Base-by-base conservation (phyloP, 2,797 vertebrate genomes). In the Myotis findleyi region DNA sequence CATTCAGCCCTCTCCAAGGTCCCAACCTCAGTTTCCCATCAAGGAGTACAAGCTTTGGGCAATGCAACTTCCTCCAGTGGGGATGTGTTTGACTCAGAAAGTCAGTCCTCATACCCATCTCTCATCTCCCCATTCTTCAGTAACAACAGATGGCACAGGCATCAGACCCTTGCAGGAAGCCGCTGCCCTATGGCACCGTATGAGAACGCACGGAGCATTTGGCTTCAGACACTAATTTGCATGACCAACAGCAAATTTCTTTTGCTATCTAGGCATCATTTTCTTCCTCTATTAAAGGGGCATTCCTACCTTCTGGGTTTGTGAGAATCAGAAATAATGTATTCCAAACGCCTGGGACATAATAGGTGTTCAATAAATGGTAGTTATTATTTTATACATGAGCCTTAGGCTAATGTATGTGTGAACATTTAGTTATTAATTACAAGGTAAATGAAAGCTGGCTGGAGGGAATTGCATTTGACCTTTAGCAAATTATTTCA, bases 401-500 rank as follows among this genome's bases (percentile, higher is more conserved):
- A 91, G 95, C 86, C 95, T 83, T 49, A 79, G 85, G 72, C 90
- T 96, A 94, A 96, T 94, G 92, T 89, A 94, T 96, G 92, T 91
- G 87, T 92, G 95, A 96, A 64, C 92, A 90, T 96, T 97, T 96
- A 93, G 95, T 93, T 97, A 97, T 97, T 96, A 97, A 97, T 97
- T 97, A 97, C 92, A 97, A 97, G 93, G 90, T 84, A 97, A 97
- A 97, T 97, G 96, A 97, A 97, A 97, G 92, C 82, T 96, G 96
- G 92, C 97, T 96, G 95, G 88, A 96, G 95, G 97, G 93, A 96
- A 97, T 94, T 96, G 95, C 92, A 89, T 93, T 90, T 96, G 96
- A 97, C 97, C 95, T 97, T 97, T 96, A 93, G 95, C 86, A 96
- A 97, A 97, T 97, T 93, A 96, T 97, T 97, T 94, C 95, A 96